Percentiles rank a stretch among this genome's conserved stretches.
Conservation (phyloP, 2,797 vertebrate genomes). For the Dendrocincla tyrannina region DNA sequence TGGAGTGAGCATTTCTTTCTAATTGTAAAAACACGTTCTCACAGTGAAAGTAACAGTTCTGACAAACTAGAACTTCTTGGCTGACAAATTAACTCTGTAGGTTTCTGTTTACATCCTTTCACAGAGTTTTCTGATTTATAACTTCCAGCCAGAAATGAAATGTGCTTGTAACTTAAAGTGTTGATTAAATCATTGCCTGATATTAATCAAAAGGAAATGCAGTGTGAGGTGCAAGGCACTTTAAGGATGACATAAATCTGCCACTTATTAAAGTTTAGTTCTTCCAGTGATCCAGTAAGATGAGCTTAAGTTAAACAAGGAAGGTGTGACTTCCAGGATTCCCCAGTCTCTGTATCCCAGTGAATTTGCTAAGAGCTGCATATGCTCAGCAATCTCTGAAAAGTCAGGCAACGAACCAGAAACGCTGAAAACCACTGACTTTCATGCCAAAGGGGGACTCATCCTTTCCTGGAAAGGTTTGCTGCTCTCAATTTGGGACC, state of each 20-base stretch:
- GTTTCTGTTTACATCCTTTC: slow-evolving; percentile 50
- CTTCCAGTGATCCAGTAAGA: neutral
- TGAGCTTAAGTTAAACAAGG: neutral
- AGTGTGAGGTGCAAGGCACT: neutral
- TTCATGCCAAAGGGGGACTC: slow-evolving; percentile 3
- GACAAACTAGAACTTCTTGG: slow-evolving; percentile 41
- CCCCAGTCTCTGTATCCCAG: neutral
- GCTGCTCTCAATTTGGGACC: neutral
- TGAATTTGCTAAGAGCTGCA: neutral
- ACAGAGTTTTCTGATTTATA: neutral
- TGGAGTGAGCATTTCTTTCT: slow-evolving; percentile 17
- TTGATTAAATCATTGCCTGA: slow-evolving; percentile 30
- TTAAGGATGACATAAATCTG: neutral
- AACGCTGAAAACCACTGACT: neutral
- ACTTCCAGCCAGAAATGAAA: slow-evolving; percentile 39
- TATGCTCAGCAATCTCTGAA: neutral
- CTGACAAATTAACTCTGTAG: slow-evolving; percentile 33
- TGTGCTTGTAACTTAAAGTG: neutral
- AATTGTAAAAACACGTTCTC: slow-evolving; percentile 26
- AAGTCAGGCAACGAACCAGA: slow-evolving; percentile 5
- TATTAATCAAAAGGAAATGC: slow-evolving; percentile 16
- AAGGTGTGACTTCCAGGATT: neutral
- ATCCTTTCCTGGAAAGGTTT: slow-evolving; percentile 37
- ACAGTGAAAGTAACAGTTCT: neutral
- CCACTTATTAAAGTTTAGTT: neutral